phyloP scores from a whole-genome alignment of 2,113 vertebrate species.

The Mormyrus lacerda region DNA sequence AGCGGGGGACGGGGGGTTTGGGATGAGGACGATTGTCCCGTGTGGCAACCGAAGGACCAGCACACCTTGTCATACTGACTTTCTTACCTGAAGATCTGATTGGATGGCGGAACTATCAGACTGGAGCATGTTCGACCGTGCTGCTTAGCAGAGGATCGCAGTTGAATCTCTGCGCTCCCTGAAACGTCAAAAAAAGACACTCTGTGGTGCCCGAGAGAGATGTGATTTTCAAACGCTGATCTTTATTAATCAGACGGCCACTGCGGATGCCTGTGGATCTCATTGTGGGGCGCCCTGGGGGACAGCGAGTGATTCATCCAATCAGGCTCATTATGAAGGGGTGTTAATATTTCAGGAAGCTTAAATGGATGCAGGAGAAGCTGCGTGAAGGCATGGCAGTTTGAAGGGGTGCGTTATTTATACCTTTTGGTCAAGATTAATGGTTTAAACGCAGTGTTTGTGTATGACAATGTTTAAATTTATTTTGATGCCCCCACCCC shows the following conservation, averaged over 20 bases:
- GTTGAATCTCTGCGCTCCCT: constrained; percentile 38
- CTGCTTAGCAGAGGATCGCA: constrained; percentile 46
- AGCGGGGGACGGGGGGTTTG: not conserved
- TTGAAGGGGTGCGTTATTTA: constrained; percentile 57
- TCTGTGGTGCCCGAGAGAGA: constrained; percentile 42
- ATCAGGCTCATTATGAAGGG: constrained; percentile 65
- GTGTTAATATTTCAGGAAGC: constrained; percentile 64
- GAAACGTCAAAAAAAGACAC: constrained; percentile 47
- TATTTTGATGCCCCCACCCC: not conserved
- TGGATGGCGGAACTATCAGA: constrained; percentile 32
- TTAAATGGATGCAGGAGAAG: constrained; percentile 65
- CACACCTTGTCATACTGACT: not conserved
- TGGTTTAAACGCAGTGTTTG: not conserved
- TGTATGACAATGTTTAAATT: not conserved
- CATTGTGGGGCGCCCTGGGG: constrained; percentile 56
- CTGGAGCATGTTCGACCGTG: constrained; percentile 22
- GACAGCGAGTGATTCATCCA: constrained; percentile 66
- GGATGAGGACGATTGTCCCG: not conserved
- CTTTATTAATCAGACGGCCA: constrained; percentile 61
- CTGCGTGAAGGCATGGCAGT: constrained; percentile 38
- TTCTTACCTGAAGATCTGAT: constrained; percentile 24
- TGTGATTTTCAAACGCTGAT: constrained; percentile 54
- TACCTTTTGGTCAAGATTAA: constrained; percentile 48
- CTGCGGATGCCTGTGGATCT: constrained; percentile 45
- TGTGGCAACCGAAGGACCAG: not conserved